Base-by-base conservation (phyloP, 1,140 invertebrate species). In the Lepidurus couesii region DNA sequence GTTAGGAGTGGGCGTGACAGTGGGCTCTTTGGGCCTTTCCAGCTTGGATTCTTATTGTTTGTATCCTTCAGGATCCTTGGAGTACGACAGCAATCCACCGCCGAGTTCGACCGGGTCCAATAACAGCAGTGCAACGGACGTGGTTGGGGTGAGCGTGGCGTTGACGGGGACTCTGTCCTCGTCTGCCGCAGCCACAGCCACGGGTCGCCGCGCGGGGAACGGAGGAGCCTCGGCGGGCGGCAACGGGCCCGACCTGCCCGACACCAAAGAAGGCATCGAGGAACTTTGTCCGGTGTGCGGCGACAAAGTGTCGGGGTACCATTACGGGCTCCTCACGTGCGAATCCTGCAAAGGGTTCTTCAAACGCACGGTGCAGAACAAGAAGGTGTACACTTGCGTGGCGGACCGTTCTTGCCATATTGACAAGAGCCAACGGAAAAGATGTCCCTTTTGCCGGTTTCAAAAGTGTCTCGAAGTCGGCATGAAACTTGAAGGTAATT, bases 301-400 rank as follows among this genome's bases (percentile, higher is more conserved):
- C 4, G 98, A 99, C 86, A 98, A 98, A 88, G 97, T 99, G 53
- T 98, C 96, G 81, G 98, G 98, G 74, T 99, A 99, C 86, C 98
- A 99, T 86, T 99, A 99, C 86, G 98, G 98, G 74, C 90, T 99
- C 74, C 91, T 99, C 79, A 99, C 98, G 73, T 99, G 98, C 88
- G 98, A 99, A 86, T 98, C 95, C 80, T 99, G 98, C 88, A 99
- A 99, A 86, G 98, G 98, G 75, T 99, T 99, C 89, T 99, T 99
- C 90, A 99, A 99, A 87, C 90, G 98, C 82, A 99, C 98, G 84
- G 98, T 99, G 80, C 98, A 99, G 87, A 99, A 99, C 87, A 99
- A 99, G 87, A 99, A 99, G 88, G 94, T 98, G 78, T 96, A 97
- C 87, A 96, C 95, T 77, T 98, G 96, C 85, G 96, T 98, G 45